Evolutionary conservation across 1,140 invertebrate genomes (phyloP).

Genomic region (Zaprionus gabonicus): DNA sequence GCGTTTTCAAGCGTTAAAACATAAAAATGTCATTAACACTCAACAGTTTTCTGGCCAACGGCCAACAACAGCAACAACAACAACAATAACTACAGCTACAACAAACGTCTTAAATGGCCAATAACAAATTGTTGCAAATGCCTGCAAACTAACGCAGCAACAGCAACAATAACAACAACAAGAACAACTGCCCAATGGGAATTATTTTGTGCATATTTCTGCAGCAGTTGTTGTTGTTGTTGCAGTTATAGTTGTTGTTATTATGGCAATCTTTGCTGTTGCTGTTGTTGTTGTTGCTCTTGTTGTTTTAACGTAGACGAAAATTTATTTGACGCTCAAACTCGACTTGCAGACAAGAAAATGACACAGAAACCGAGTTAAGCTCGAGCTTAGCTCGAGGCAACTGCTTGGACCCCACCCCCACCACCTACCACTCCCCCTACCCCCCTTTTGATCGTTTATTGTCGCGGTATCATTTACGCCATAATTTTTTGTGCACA

Average conservation of each 20-base stretch:
- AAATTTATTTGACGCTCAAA: constrained; percentile 78
- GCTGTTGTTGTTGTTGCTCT: constrained; percentile 31
- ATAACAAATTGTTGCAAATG: constrained; percentile 81
- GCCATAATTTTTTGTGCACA: constrained; percentile 72
- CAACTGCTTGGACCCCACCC: background rate
- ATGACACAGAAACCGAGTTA: constrained; percentile 81
- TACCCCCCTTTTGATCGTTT: constrained; percentile 34
- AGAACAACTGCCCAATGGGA: constrained; percentile 33
- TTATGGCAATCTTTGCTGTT: constrained; percentile 27
- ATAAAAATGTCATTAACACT: constrained; percentile 82
- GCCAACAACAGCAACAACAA: constrained; percentile 37
- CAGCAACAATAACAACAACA: too few species aligned
- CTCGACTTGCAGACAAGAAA: constrained; percentile 75
- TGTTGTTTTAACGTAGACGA: constrained; percentile 57
- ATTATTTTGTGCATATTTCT: constrained; percentile 33
- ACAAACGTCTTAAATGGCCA: constrained; percentile 79
- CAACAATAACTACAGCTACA: constrained; percentile 32
- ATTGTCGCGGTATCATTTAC: constrained; percentile 76
- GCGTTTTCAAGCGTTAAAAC: constrained; percentile 77
- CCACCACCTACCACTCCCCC: background rate
- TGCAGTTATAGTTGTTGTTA: constrained; percentile 28
- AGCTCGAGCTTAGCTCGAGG: constrained; percentile 40
- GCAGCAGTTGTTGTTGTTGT: constrained; percentile 10
- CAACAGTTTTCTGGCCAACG: constrained; percentile 76
- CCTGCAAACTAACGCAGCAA: constrained; percentile 44